Base-by-base conservation (phyloP, 2,888 invertebrate genomes). In the Ernsta delagoae region DNA sequence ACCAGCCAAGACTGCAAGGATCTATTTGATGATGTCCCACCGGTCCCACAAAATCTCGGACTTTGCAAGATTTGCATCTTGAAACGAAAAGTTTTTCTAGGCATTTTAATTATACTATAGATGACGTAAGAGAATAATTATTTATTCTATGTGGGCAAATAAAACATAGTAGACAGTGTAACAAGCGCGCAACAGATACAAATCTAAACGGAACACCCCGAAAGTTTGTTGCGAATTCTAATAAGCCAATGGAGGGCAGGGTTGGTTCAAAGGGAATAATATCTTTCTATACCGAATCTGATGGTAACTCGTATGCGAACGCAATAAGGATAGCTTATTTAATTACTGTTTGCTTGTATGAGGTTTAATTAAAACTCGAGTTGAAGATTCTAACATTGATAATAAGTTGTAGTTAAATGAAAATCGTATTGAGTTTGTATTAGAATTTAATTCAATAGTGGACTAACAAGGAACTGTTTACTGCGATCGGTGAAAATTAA, bases 181-280 rank as follows among this genome's bases (percentile, higher is more conserved):
- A n/a, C 63, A 59, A 24, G 50, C 24, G 8, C 59, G 31, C 45
- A 69, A 82, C 75, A 83, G 86, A 88, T 88, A 87, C 83, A 85
- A 87, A 89, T 89, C 87, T 84, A 81, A 84, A 78, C 80, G 80
- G 78, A 78, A 83, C 82, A 80, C 78, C 83, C 83, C 80, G 78
- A 85, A 89, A 88, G 79, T 89, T 90, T 86, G 86, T 83, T 82
- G 80, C 77, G 88, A 86, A 90, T 90, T 87, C 88, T 88, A 89
- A 90, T 88, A 87, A 86, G 84, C 79, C 76, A 74, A 76, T 79
- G 78, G 72, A 79, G 79, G n/a, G n/a, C n/a, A n/a, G n/a, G 81
- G 81, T 77, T 77, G 78, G 78, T 78, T 83, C 82, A 84, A 83
- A 84, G 83, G 86, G 78, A 82, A 80, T n/a, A n/a, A n/a, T 64